phyloP scores from a whole-genome alignment of 2,888 invertebrate species.

The Iphiclides podalirius region DNA sequence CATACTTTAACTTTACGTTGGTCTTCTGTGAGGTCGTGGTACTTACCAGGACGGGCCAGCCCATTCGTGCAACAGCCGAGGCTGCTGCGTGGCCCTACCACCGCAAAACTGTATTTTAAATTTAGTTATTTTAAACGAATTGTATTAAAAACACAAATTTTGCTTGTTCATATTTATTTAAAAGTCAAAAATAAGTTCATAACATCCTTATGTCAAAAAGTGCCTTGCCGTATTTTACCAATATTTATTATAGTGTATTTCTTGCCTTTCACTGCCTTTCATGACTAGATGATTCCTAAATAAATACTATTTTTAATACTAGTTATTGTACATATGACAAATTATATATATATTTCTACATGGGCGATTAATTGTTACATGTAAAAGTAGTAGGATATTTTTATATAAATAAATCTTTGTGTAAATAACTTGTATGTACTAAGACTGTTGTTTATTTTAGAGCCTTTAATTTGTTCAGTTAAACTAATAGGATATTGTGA shows the following conservation, averaged over 20 bases:
- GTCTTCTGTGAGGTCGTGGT: no score
- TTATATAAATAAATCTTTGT: conserved; percentile 67
- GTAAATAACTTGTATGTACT: conserved; percentile 76
- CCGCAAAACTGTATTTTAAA: no score
- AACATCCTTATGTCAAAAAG: conserved; percentile 27
- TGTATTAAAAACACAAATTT: conserved; percentile 8
- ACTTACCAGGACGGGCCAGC: no score
- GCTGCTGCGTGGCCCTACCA: no score
- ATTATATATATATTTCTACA: conserved; percentile 76
- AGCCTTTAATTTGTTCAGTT: conserved; percentile 75
- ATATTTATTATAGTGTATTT: conserved; percentile 38
- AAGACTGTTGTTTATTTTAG: conserved; percentile 79
- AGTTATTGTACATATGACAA: conserved; percentile 70
- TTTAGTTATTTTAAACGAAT: no score
- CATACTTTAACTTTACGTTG: no score
- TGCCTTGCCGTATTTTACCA: conserved; percentile 35
- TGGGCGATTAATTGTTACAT: conserved; percentile 66
- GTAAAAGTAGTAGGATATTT: conserved; percentile 75
- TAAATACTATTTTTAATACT: conserved; percentile 75
- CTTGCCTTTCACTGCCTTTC: conserved; percentile 33
- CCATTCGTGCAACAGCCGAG: no score
- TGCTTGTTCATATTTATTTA: conserved; percentile 5
- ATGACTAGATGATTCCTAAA: conserved; percentile 64
- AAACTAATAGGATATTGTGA: conserved; percentile 56
- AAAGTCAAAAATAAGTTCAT: conserved; percentile 14